Evolutionary conservation across 2,113 vertebrate species (phyloP).

Genomic region (Hylia prasina): DNA sequence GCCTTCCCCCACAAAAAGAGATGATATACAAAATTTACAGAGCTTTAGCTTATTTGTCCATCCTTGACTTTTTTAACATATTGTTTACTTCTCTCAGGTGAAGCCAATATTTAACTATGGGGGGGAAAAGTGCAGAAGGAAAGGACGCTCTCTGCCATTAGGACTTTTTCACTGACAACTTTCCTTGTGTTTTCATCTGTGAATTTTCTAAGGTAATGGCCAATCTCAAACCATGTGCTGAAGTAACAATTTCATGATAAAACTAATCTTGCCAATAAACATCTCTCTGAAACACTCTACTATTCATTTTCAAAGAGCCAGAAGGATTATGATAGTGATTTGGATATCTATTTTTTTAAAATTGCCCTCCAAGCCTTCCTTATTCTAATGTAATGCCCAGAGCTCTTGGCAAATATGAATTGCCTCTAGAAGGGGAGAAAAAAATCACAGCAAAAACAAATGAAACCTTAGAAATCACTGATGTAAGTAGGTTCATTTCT

Average conservation of each 20-base stretch:
- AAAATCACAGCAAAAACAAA: neutral
- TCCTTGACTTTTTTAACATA: neutral
- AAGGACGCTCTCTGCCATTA: neutral
- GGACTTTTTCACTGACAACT: neutral
- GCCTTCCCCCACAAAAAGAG: neutral
- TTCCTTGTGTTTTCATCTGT: neutral
- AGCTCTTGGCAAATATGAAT: slow-evolving; percentile 10
- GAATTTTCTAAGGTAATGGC: slow-evolving; percentile 13
- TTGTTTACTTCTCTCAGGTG: neutral
- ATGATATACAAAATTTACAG: neutral
- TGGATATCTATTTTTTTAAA: slow-evolving; percentile 26
- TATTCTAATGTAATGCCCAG: neutral
- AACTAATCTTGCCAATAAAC: slow-evolving; percentile 36
- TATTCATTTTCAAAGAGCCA: slow-evolving; percentile 43
- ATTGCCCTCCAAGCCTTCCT: slow-evolving; percentile 31
- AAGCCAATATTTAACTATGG: neutral
- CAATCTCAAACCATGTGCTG: slow-evolving; percentile 1
- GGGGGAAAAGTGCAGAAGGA: neutral
- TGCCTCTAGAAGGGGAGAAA: neutral
- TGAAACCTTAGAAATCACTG: slow-evolving; percentile 9
- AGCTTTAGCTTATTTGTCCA: neutral
- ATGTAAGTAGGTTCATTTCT: slow-evolving; percentile 23
- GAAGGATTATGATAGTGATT: slow-evolving; percentile 16
- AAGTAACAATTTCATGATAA: slow-evolving; percentile 41
- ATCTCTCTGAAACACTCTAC: neutral